Evolutionary conservation across 2,113 vertebrate genomes (phyloP), one percentile per base, ranked within the genome.

Genomic region (Mystacornis crossleyi): DNA sequence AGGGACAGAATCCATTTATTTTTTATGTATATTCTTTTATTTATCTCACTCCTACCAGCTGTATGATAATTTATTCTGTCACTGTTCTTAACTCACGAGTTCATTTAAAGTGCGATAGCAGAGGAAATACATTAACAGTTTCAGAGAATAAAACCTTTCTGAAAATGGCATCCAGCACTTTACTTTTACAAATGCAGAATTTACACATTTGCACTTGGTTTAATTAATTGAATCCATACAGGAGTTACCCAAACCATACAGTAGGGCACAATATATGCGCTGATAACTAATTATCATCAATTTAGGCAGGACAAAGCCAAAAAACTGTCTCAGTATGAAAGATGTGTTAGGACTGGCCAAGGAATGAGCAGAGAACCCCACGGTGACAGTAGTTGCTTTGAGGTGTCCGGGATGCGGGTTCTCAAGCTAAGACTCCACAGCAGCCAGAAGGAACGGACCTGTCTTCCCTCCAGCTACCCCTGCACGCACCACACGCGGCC

Each of bases 1-100:
- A 93, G 50, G 60, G 71, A 87, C 47, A 81, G 66, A 84, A 95
- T 79, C 86, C 48, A 90, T 92, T 96, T 91, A 82, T 90, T 94
- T 95, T 89, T 86, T 91, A 90, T 94, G 87, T 64, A 85, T 90
- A 95, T 91, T 89, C 95, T 93, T 94, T 88, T 93, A 95, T 96
- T 97, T 96, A 95, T 95, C 89, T 93, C 87, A 38, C 67, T 97
- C 84, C 85, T 94, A 91, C 88, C 80, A 93, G 93, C 94, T 84
- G 91, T 93, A 95, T 86, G 89, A 87, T 95, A 97, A 97, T 97
- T 97, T 96, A 95, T 97, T 93, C 89, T 93, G 95, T 93, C 93
- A 95, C 90, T 95, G 67, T 93, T 95, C 86, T 94, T 95, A 96
- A 96, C 92, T 97, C 89, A 74, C 50, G 87, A 93, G 95, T 97